Evolutionary conservation across 2,888 invertebrate genomes (phyloP).

Genomic region (Pyrocoelia pectoralis): DNA sequence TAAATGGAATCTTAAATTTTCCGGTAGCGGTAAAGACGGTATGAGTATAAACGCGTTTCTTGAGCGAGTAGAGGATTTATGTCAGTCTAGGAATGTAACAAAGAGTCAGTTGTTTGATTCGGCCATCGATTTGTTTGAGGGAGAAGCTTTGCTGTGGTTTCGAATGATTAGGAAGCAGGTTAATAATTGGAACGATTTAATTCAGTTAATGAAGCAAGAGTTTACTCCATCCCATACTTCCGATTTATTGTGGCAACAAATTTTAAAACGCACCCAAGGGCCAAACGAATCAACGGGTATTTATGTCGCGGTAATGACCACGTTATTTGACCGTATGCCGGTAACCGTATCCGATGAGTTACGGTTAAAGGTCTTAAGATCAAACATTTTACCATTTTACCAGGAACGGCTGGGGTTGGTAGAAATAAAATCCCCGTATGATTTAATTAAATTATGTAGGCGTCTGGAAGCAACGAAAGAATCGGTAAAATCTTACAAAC

Average conservation of each 20-base stretch:
- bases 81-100: slow-evolving; percentile 28
- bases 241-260: neutral
- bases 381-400: slow-evolving; percentile 14
- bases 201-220: neutral
- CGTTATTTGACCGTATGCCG: slow-evolving; percentile 25
- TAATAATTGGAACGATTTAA: slow-evolving; percentile 7
- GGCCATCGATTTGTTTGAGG: neutral
- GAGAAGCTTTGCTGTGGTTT: slow-evolving; percentile 25
- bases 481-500: neutral
- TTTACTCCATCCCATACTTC: slow-evolving; percentile 30
- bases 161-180: slow-evolving; percentile 11
- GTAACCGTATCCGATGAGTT: neutral
- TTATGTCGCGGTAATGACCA: neutral
- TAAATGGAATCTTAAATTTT: slow-evolving; percentile 13
- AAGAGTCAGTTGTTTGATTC: slow-evolving; percentile 9
- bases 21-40: neutral
- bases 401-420: neutral
- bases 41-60: slow-evolving; percentile 23
- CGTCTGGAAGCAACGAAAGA: neutral
- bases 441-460: neutral
- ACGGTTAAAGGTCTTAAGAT: neutral
- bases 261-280: slow-evolving; percentile 3
- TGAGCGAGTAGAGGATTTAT: slow-evolving; percentile 30
- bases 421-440: neutral
- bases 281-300: neutral